Conservation (phyloP, 2,797 vertebrate genomes). For the Toxotes lorentzi region DNA sequence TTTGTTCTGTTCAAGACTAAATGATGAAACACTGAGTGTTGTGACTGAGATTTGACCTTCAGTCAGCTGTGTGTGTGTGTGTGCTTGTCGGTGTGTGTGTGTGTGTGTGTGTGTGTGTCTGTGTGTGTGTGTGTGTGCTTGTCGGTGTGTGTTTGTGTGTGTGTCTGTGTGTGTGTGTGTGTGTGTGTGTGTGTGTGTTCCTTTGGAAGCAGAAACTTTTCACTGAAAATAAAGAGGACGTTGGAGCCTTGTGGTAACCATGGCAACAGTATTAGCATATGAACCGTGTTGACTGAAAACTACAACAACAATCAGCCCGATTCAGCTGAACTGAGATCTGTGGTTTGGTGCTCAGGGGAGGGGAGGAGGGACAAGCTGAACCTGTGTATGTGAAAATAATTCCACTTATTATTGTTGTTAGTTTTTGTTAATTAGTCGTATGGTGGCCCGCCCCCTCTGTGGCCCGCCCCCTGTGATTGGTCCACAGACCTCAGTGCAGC, state of each 20-base stretch:
- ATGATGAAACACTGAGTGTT: conserved; percentile 42
- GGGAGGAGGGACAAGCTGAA: too few relatives aligned
- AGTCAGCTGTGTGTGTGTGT: conserved; percentile 3
- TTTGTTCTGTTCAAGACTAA: background rate
- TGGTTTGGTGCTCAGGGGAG: background rate
- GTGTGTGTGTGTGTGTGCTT: conserved; percentile 13
- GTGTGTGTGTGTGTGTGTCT: conserved; percentile 23
- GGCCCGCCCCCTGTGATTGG: too few relatives aligned
- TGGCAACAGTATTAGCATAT: conserved; percentile 33
- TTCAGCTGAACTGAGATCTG: background rate
- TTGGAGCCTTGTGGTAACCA: conserved; percentile 39
- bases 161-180: conserved; percentile 22
- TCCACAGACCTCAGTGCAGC: too few relatives aligned
- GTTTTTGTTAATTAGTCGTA: background rate
- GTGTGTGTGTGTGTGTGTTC: conserved; percentile 19
- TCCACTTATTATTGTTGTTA: background rate
- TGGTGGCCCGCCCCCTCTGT: too few relatives aligned
- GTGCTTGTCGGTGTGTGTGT: conserved; percentile 20
- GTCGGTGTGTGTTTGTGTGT: background rate
- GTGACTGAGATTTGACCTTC: conserved; percentile 37
- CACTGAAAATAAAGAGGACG: conserved; percentile 6
- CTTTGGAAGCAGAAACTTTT: conserved; percentile 26
- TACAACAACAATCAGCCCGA: conserved; percentile 6
- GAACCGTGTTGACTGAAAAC: conserved; percentile 18
- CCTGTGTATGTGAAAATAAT: background rate